Base-by-base conservation (phyloP, 2,113 vertebrate genomes). In the Peucedramus taeniatus region DNA sequence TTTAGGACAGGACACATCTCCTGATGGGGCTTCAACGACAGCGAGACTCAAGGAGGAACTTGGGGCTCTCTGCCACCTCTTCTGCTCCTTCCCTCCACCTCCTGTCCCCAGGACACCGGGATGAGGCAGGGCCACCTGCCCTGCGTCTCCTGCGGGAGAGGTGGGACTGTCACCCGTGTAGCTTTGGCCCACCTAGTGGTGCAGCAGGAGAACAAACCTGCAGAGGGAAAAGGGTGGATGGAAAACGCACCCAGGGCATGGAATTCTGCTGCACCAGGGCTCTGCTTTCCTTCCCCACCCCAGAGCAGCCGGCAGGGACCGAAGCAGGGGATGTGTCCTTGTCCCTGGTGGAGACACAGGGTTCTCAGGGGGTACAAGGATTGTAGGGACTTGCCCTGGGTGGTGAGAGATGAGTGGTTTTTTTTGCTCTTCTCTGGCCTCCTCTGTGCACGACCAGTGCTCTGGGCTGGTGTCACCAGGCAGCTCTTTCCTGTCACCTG, bases 141-240 rank as follows among this genome's bases (percentile, higher is more conserved):
- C 75, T 40, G 17, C 13, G 6, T 17, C 9, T 76, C 24, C 66
- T 33, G 61, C 47, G n/a, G 74, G 13, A 77, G 27, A 10, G 21
- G 45, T 66, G 65, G 53, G 45, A 5, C 63, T 83, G 77, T 82
- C 61, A 86, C 7, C 4, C 37, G 88, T 91, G 93, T 93, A 37
- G 86, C 96, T 96, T 28, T 96, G 95, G 84, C 94, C 93, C 94
- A 91, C 95, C 96, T 96, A 96, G 96, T 23, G 95, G 94, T 87
- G 6, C 78, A 31, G 77, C 40, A 15, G 65, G 64, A 95, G 92
- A 97, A 93, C 44, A 39, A 75, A 81, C 63, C 45, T 31, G 39
- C 3, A 1, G 50, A 51, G 51, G 2, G 65, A 15, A 49, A 20
- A 8, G 1, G 9, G 4, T 0, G 2, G 35, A 2, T 30, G 44